Percentiles rank a stretch among this genome's conserved stretches.
These are phyloP conservation scores for Henricia sp. DNA, from an alignment of 53 echinoderm and acorn worm species.

Conservation along the genomic window DNA sequence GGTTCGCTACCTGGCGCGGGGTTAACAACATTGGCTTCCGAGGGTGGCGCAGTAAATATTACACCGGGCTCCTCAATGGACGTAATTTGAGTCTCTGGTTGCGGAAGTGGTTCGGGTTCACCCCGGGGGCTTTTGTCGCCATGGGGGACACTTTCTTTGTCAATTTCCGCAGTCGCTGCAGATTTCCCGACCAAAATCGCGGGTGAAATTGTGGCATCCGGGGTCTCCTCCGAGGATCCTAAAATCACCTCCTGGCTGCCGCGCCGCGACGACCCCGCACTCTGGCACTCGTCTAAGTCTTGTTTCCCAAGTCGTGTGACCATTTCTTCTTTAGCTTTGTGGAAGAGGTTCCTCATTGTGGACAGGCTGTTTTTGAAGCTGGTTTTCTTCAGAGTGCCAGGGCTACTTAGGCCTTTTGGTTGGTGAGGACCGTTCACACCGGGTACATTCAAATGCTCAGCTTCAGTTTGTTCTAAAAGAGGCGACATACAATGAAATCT, in stretches of 20 bases:
- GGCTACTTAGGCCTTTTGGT: not conserved
- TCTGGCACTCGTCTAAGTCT: slow-evolving; percentile 25
- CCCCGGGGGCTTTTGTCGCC: not conserved
- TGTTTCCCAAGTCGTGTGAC: slow-evolving; percentile 26
- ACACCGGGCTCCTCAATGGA: not conserved
- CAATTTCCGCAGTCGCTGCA: slow-evolving; percentile 10
- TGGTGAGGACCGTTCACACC: not conserved
- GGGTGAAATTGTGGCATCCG: slow-evolving; percentile 42
- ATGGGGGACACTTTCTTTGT: not conserved
- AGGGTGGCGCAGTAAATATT: not conserved
- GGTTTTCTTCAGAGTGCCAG: slow-evolving; percentile 1
- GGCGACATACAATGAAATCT: no score
- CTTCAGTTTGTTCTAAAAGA: no score
- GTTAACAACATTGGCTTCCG: not conserved
- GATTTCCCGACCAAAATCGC: slow-evolving; percentile 47
- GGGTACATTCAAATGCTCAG: not conserved
- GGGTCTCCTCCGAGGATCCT: slow-evolving; percentile 14
- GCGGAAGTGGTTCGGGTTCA: slow-evolving; percentile 17
- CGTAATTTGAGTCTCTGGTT: not conserved
- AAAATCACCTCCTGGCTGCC: slow-evolving; percentile 1
- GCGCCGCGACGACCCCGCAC: slow-evolving; percentile 42
- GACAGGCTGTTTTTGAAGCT: slow-evolving; percentile 58
- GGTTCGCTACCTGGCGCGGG: not conserved
- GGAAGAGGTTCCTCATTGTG: slow-evolving; percentile 72
- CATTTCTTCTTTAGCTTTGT: slow-evolving; percentile 83